phyloP scores from a whole-genome alignment of 2,888 invertebrate genomes.

The Idaea dimidiata region DNA sequence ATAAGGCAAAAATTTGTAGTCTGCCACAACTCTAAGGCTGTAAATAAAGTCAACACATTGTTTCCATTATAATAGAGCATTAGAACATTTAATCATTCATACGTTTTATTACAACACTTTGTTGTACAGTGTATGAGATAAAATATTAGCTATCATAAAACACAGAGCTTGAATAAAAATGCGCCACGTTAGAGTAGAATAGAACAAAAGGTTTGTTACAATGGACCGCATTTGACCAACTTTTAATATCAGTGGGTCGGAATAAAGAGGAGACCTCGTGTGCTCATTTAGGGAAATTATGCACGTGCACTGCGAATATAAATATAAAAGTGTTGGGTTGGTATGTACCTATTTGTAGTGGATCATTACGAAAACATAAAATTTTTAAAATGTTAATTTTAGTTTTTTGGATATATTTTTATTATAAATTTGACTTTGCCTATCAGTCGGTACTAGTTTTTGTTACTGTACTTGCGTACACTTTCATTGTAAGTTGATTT shows the following conservation, averaged over 20 bases:
- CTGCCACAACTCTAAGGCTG: not conserved
- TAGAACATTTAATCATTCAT: slow-evolving; percentile 11
- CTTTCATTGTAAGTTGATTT: too few relatives aligned
- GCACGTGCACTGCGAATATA: slow-evolving; percentile 47
- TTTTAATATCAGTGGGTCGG: slow-evolving; percentile 60
- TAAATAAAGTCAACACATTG: not conserved
- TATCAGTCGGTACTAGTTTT: too few relatives aligned
- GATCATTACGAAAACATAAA: not conserved
- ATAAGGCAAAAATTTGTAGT: not conserved
- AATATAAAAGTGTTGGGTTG: slow-evolving; percentile 28
- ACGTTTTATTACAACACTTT: slow-evolving; percentile 8
- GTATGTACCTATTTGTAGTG: slow-evolving; percentile 4
- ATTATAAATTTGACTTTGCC: too few relatives aligned
- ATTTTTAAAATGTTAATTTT: not conserved
- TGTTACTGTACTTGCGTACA: too few relatives aligned
- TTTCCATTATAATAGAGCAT: slow-evolving; percentile 14
- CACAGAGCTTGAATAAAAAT: slow-evolving; percentile 23
- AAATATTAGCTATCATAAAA: slow-evolving; percentile 27
- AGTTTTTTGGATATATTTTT: too few relatives aligned
- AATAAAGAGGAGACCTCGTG: slow-evolving; percentile 51
- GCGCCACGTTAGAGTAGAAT: slow-evolving; percentile 36
- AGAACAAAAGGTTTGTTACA: slow-evolving; percentile 55
- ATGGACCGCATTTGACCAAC: slow-evolving; percentile 64
- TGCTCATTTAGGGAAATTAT: slow-evolving; percentile 68
- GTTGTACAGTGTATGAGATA: slow-evolving; percentile 15